Evolutionary conservation across 2,113 vertebrate species (phyloP).

Genomic region (Zingel zingel): DNA sequence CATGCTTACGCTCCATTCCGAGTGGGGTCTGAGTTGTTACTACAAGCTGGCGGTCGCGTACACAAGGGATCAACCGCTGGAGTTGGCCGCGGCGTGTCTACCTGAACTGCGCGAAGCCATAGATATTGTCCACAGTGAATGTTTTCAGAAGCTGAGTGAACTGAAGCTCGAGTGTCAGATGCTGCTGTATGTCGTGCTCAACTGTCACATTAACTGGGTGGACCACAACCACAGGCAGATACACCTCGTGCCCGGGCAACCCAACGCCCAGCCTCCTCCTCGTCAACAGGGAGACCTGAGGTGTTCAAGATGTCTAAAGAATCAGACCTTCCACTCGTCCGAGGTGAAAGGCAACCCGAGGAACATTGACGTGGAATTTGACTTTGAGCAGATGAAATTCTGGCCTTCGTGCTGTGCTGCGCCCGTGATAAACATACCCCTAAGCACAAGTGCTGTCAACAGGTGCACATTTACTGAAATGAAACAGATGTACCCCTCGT

Average conservation of each 20-base stretch:
- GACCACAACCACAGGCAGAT: conserved; percentile 14
- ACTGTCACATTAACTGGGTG: conserved; percentile 15
- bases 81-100: background rate
- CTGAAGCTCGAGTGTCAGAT: background rate
- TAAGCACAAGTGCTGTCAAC: background rate
- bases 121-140: background rate
- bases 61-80: background rate
- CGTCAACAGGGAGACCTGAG: background rate
- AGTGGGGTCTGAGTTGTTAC: background rate
- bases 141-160: background rate
- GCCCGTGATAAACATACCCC: background rate
- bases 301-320: background rate
- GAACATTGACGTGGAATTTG: background rate
- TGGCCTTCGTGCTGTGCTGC: background rate
- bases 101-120: background rate
- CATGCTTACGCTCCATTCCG: background rate
- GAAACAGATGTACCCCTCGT: background rate
- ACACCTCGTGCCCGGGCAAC: background rate
- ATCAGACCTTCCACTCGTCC: background rate
- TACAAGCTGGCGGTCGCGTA: background rate
- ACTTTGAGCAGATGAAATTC: background rate
- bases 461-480: background rate
- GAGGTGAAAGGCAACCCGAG: background rate
- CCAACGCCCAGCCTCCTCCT: background rate
- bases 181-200: background rate